Conservation (phyloP, 1,140 invertebrate species). For the Drosophila nannoptera region DNA sequence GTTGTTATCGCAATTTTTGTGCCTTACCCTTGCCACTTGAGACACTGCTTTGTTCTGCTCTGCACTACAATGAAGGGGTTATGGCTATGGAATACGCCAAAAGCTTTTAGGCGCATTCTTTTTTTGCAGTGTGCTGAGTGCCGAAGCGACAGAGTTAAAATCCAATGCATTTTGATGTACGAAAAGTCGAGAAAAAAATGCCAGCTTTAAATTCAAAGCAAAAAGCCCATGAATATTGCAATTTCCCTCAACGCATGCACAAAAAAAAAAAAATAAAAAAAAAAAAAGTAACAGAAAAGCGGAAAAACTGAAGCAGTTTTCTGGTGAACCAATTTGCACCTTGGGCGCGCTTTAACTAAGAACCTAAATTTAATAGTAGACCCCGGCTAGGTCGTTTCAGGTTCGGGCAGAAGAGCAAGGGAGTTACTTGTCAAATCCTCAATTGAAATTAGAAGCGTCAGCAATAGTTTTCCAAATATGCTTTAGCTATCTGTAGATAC, state of each 20-base stretch:
- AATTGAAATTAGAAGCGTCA: too few species aligned
- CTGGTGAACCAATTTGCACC: too few species aligned
- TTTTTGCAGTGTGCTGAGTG: slow-evolving; percentile 26
- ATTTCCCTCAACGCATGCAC: neutral
- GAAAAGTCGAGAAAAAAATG: slow-evolving; percentile 5
- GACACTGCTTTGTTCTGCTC: slow-evolving; percentile 73
- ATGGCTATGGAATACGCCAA: slow-evolving; percentile 53
- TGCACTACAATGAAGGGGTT: slow-evolving; percentile 58
- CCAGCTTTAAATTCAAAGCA: slow-evolving; percentile 18
- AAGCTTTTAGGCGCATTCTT: slow-evolving; percentile 61
- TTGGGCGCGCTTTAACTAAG: too few species aligned
- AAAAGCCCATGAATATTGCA: slow-evolving; percentile 23
- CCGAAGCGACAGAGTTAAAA: slow-evolving; percentile 31
- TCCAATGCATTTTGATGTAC: slow-evolving; percentile 56
- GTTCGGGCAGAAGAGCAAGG: too few species aligned
- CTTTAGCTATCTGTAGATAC: too few species aligned
- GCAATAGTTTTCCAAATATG: too few species aligned
- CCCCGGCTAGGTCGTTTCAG: too few species aligned
- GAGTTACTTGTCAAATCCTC: too few species aligned
- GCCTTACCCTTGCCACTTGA: slow-evolving; percentile 76
- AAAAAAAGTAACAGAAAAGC: too few species aligned
- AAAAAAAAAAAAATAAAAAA: neutral
- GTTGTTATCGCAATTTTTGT: slow-evolving; percentile 55
- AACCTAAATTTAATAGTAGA: too few species aligned
- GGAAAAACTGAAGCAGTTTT: too few species aligned